Conservation (phyloP, 1,140 invertebrate genomes). For the Aphidius ervi region DNA sequence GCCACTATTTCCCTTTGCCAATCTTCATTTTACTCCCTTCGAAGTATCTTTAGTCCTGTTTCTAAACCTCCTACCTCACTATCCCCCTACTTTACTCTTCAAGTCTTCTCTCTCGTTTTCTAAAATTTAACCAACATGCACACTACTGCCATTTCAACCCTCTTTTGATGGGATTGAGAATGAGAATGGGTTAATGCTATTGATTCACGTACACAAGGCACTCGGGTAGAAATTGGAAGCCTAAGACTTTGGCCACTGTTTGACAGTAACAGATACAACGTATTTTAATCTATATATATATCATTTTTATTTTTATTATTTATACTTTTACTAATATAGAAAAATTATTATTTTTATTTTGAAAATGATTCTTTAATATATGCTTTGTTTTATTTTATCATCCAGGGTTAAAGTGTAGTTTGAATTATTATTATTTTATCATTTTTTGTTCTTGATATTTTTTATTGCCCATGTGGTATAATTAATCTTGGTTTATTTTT, state of each 20-base stretch:
- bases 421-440: too few species aligned
- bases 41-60: constrained; percentile 9
- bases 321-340: too few species aligned
- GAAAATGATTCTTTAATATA: too few species aligned
- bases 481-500: too few species aligned
- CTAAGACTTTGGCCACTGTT: constrained; percentile 42
- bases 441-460: too few species aligned
- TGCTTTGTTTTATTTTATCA: too few species aligned
- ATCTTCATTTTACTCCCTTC: constrained; percentile 10
- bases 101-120: constrained; percentile 22
- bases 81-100: constrained; percentile 22
- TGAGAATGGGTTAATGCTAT: constrained; percentile 55
- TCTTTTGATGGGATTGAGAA: constrained; percentile 44
- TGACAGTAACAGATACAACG: constrained; percentile 52
- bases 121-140: constrained; percentile 5
- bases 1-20: background rate
- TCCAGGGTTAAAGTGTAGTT: too few species aligned
- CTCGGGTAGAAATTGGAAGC: constrained; percentile 25
- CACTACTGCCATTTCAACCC: constrained; percentile 24
- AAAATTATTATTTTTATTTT: too few species aligned
- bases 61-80: constrained; percentile 13
- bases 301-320: too few species aligned
- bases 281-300: constrained; percentile 12
- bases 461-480: too few species aligned
- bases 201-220: constrained; percentile 53